phyloP scores from a whole-genome alignment of 2,888 invertebrate genomes.

The Lepidonotus clava region DNA sequence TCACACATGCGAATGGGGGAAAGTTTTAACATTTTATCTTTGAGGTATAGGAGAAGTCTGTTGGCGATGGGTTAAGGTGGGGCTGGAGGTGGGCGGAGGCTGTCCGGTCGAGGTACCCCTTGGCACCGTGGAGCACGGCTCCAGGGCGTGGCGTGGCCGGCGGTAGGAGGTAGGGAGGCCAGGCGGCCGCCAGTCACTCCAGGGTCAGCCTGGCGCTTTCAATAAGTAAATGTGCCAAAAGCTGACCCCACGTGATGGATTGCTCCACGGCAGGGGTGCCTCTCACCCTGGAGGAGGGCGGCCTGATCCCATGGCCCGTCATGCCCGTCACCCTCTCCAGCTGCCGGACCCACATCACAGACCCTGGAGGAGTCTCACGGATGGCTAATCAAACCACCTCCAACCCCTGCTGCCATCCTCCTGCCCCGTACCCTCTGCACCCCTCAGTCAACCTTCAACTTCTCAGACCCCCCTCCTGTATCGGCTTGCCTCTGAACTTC shows the following conservation, averaged over 20 bases:
- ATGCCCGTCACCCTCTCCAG: constrained; percentile 45
- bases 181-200: constrained; percentile 11
- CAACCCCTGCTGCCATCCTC: too few relatives aligned
- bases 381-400: constrained; percentile 39
- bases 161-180: neutral
- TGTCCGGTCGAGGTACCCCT: neutral
- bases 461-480: neutral
- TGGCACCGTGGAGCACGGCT: constrained; percentile 44
- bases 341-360: constrained; percentile 36
- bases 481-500: too few relatives aligned
- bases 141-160: constrained; percentile 16
- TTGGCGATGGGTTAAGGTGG: constrained; percentile 31
- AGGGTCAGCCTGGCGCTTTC: constrained; percentile 53
- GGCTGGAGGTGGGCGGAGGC: neutral
- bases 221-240: constrained; percentile 53
- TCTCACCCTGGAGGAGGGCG: constrained; percentile 12
- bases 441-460: neutral
- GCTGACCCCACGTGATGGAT: constrained; percentile 48
- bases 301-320: constrained; percentile 36
- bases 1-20: neutral
- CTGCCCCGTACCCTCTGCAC: neutral
- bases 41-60: too few relatives aligned
- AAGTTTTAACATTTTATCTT: too few relatives aligned
- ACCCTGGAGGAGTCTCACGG: constrained; percentile 28
- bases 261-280: neutral